Evolutionary conservation across 2,797 vertebrate genomes (phyloP), one percentile per base, ranked within the genome.

Genomic region (Holocentrus rufus): DNA sequence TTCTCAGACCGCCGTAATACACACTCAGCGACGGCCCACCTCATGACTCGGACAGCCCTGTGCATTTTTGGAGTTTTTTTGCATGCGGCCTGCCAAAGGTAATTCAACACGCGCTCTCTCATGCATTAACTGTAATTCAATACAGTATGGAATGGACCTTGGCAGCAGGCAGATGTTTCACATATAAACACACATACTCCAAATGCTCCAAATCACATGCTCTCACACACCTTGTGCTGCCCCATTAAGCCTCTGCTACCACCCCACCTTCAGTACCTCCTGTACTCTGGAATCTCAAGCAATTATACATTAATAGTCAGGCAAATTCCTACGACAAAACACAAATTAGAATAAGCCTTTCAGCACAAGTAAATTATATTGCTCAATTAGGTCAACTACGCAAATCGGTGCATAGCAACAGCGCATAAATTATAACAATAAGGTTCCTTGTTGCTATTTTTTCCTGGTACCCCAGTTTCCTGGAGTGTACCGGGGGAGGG

Each of bases 1-100:
- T 74, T 76, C 72, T 65, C 57, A 84, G 74, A 79, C 76, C 55
- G 80, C 76, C 85, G 84, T 80, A 67, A 59, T 66, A 65, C 72
- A 75, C 72, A 75, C 18, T 52, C 59, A 75, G 44, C 15, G 47
- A 84, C 65, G 47, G 53, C 36, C 67, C 77, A 79, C 72, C 78
- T 86, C 85, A 80, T 67, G 77, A 83, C 81, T 83, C 87, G 85
- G 81, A 87, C 66, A 67, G 81, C 78, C 65, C 22, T 10, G 18
- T 70, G 82, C 79, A 79, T 86, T 85, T 87, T 84, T 77, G 10
- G 5, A 13, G 4, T 27, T 23, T 27, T 23, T 62, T 65, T 59
- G 56, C 60, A 42, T 36, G 10, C 20, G 27, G 34, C 44, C 22
- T 71, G 80, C 84, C 85, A 90, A 81, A 81, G 66, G 61, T 86